Evolutionary conservation across 2,888 invertebrate genomes (phyloP).

Genomic region (Falcaria lacertinaria): DNA sequence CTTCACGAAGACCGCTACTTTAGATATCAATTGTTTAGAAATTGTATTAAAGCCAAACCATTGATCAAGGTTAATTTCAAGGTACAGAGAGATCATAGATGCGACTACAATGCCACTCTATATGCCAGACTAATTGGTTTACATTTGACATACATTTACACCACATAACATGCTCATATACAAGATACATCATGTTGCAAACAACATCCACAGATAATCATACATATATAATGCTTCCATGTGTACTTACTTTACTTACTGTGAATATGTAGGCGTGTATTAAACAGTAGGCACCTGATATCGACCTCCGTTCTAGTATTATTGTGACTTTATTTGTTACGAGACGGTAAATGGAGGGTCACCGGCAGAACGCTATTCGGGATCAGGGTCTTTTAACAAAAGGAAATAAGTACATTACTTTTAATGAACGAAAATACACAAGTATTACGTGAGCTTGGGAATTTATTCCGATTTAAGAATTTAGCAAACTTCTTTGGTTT

Average conservation of each 20-base stretch:
- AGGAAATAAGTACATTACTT: slow-evolving; percentile 1
- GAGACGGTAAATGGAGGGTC: slow-evolving; percentile 1
- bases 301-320: not conserved
- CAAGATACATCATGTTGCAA: too few relatives aligned
- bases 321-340: slow-evolving; percentile 2
- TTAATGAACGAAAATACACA: slow-evolving; percentile 1
- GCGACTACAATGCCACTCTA: too few relatives aligned
- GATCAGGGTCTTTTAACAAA: slow-evolving; percentile 1
- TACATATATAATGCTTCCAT: too few relatives aligned
- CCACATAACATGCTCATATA: too few relatives aligned
- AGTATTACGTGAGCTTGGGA: not conserved
- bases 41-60: too few relatives aligned
- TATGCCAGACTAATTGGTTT: too few relatives aligned
- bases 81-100: too few relatives aligned
- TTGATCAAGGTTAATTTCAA: too few relatives aligned
- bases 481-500: not conserved
- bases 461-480: not conserved
- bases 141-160: too few relatives aligned
- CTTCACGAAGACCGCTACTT: too few relatives aligned
- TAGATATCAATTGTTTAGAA: too few relatives aligned
- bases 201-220: too few relatives aligned
- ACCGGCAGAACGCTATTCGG: slow-evolving; percentile 1
- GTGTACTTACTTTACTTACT: not conserved
- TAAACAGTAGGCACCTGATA: not conserved
- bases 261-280: not conserved